These are phyloP conservation scores for Nasonia oneida DNA, from an alignment of 2,888 invertebrate genomes.

Conservation along the genomic window DNA sequence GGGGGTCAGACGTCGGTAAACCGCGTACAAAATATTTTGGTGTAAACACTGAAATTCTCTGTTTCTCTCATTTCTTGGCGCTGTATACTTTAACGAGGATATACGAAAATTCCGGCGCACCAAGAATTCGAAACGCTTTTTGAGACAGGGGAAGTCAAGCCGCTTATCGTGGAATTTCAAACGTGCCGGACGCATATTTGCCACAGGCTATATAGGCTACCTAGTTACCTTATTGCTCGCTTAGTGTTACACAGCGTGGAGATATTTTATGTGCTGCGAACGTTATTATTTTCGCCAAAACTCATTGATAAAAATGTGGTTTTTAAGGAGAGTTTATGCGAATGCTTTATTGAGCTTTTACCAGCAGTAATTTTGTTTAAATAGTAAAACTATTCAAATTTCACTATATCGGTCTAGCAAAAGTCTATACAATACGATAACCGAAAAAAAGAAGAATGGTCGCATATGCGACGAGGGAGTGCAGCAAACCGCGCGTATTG, in stretches of 20 bases:
- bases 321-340: too few relatives aligned
- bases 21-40: not conserved
- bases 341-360: too few relatives aligned
- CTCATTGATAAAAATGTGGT: too few relatives aligned
- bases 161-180: slow-evolving; percentile 47
- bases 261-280: too few relatives aligned
- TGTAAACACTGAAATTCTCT: slow-evolving; percentile 18
- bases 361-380: too few relatives aligned
- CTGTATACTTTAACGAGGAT: slow-evolving; percentile 43
- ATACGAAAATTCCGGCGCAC: slow-evolving; percentile 50
- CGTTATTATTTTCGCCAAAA: too few relatives aligned
- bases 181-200: slow-evolving; percentile 38
- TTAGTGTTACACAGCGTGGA: not conserved
- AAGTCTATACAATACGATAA: too few relatives aligned
- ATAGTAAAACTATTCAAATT: too few relatives aligned
- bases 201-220: not conserved
- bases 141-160: slow-evolving; percentile 45
- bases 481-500: not conserved
- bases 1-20: too few relatives aligned
- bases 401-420: too few relatives aligned
- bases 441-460: not conserved
- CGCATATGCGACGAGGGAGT: not conserved
- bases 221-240: slow-evolving; percentile 1
- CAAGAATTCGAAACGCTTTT: slow-evolving; percentile 52
- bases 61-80: too few relatives aligned